phyloP scores from a whole-genome alignment of 2,113 vertebrate genomes.

The Naja naja region DNA sequence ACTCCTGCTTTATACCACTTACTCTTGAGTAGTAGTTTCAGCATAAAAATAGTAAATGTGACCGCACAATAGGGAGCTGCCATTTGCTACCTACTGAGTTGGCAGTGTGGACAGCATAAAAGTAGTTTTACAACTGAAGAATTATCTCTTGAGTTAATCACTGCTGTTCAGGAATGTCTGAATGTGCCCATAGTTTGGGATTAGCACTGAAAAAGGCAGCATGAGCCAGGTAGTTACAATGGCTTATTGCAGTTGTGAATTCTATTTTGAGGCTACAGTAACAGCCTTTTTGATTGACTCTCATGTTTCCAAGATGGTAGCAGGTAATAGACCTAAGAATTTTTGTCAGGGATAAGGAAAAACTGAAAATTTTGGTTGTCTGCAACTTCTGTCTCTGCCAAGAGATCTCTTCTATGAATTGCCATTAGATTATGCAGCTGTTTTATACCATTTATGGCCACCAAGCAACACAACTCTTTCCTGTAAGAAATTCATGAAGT shows the following conservation, averaged over 20 bases:
- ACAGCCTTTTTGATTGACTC: slow-evolving; percentile 10
- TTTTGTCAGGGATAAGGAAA: neutral
- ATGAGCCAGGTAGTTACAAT: slow-evolving; percentile 16
- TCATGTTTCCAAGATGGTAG: neutral
- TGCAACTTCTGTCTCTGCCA: neutral
- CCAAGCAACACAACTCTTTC: neutral
- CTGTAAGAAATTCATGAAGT: neutral
- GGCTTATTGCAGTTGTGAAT: neutral
- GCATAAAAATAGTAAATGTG: neutral
- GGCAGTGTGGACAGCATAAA: neutral
- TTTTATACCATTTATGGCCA: neutral
- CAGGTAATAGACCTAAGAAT: neutral
- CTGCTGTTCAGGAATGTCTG: neutral
- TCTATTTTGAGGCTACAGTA: slow-evolving; percentile 9
- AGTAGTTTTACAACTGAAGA: neutral
- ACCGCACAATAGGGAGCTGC: neutral
- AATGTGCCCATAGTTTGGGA: neutral
- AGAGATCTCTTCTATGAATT: neutral
- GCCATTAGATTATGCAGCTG: neutral
- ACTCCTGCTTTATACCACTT: neutral
- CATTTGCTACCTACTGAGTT: neutral
- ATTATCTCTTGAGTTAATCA: neutral
- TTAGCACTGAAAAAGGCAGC: slow-evolving; percentile 13
- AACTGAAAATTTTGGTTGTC: neutral
- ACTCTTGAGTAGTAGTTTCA: neutral